Percentiles rank a stretch among this genome's conserved stretches.
Evolutionary conservation across 2,113 vertebrate species (phyloP).

Genomic region (Prionailurus bengalensis): DNA sequence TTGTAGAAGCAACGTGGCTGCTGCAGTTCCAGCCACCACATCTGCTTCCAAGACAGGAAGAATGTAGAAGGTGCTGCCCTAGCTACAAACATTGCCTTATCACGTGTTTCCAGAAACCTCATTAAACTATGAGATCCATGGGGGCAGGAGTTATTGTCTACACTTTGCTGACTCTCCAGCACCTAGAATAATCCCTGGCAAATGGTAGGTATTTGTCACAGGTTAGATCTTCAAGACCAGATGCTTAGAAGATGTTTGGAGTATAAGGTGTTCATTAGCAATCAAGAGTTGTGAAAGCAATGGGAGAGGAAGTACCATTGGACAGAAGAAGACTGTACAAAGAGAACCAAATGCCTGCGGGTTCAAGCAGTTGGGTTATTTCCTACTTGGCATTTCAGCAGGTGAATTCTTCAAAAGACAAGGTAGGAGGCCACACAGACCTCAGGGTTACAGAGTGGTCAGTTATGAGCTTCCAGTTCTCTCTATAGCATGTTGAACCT

Average conservation of each 20-base stretch:
- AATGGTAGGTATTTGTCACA: neutral
- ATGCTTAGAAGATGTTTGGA: neutral
- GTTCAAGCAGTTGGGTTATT: neutral
- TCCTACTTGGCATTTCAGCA: neutral
- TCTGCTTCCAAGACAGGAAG: neutral
- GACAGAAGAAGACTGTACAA: neutral
- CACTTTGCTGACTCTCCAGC: neutral
- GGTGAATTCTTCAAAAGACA: neutral
- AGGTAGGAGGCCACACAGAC: neutral
- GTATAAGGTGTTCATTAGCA: neutral
- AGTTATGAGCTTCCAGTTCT: neutral
- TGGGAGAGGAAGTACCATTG: neutral
- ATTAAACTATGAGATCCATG: neutral
- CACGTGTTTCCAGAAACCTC: neutral
- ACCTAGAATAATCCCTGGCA: neutral
- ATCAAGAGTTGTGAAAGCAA: neutral
- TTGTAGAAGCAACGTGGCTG: neutral
- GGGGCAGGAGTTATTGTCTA: neutral
- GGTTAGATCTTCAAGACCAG: conserved; percentile 9
- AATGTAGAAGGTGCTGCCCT: neutral
- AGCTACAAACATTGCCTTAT: neutral
- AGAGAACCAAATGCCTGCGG: neutral
- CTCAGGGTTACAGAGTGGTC: neutral
- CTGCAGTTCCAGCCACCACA: neutral
- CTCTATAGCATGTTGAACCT: neutral